A percentile compares a stretch with the other conserved stretches of the same genome.
phyloP scores from a whole-genome alignment of 1,140 invertebrate species.

The Lethocerus indicus region DNA sequence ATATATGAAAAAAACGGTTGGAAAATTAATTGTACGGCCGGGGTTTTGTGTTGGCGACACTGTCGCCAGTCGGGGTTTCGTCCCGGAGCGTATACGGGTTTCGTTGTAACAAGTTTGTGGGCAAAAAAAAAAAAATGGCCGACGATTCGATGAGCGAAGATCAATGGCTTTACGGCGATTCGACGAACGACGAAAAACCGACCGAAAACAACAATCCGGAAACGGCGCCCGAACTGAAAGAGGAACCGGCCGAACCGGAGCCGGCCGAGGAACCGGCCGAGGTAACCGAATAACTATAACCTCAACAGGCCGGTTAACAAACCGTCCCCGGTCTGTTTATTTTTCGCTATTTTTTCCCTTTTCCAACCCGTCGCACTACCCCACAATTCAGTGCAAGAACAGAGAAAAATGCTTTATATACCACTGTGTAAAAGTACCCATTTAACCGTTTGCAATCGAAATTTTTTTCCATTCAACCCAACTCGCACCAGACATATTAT shows the following conservation, averaged over 20 bases:
- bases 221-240: not conserved
- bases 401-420: not conserved
- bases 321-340: not conserved
- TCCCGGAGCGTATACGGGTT: no score
- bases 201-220: not conserved
- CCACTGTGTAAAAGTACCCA: not conserved
- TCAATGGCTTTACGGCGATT: conserved; percentile 56
- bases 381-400: not conserved
- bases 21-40: no score
- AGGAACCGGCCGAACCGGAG: conserved; percentile 17
- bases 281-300: not conserved
- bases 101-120: no score
- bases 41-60: no score
- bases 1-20: no score
- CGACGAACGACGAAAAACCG: conserved; percentile 13
- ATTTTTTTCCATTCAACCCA: no score
- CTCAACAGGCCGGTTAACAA: not conserved
- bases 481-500: no score
- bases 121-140: no score
- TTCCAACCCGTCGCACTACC: not conserved
- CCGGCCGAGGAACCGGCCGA: conserved; percentile 28
- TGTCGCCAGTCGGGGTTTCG: no score
- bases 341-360: conserved; percentile 21
- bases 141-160: conserved; percentile 50
- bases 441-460: not conserved